Evolutionary conservation across 2,113 vertebrate species (phyloP).

Genomic region (Lepus europaeus): DNA sequence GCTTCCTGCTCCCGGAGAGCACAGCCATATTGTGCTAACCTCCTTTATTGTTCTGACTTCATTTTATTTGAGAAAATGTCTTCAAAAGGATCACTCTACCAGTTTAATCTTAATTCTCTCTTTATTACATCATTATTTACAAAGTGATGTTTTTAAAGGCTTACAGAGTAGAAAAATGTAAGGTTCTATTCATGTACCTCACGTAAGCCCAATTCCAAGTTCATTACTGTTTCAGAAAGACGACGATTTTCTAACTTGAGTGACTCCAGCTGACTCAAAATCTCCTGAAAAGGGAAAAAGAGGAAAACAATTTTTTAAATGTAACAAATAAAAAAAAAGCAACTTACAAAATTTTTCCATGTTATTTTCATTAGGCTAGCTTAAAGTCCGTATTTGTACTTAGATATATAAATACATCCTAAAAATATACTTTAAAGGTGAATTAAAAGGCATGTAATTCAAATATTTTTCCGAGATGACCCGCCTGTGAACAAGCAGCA

Average conservation of each 20-base stretch:
- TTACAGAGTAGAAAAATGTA: constrained; percentile 11
- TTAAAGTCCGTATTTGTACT: constrained; percentile 10
- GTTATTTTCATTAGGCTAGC: not conserved
- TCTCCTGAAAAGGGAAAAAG: constrained; percentile 86
- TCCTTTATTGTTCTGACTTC: not conserved
- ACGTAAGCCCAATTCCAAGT: constrained; percentile 84
- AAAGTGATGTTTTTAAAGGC: constrained; percentile 37
- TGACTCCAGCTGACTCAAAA: constrained; percentile 91
- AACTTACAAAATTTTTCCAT: constrained; percentile 18
- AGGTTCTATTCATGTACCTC: constrained; percentile 84
- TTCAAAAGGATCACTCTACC: not conserved
- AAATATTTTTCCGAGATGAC: not conserved
- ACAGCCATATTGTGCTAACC: constrained; percentile 16
- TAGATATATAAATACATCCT: not conserved
- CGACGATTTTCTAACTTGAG: constrained; percentile 91
- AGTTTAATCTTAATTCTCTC: constrained; percentile 32
- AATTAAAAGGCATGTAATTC: not conserved
- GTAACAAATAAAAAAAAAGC: not conserved
- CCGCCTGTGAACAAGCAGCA: not conserved
- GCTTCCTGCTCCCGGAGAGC: not conserved
- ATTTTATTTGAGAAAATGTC: constrained; percentile 31
- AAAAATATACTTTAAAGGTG: constrained; percentile 1
- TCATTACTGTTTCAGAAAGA: constrained; percentile 90
- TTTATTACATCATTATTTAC: constrained; percentile 27
- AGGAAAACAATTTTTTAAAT: constrained; percentile 38